phyloP scores from a whole-genome alignment of 2,888 invertebrate genomes.

The Cheilosia soror region DNA sequence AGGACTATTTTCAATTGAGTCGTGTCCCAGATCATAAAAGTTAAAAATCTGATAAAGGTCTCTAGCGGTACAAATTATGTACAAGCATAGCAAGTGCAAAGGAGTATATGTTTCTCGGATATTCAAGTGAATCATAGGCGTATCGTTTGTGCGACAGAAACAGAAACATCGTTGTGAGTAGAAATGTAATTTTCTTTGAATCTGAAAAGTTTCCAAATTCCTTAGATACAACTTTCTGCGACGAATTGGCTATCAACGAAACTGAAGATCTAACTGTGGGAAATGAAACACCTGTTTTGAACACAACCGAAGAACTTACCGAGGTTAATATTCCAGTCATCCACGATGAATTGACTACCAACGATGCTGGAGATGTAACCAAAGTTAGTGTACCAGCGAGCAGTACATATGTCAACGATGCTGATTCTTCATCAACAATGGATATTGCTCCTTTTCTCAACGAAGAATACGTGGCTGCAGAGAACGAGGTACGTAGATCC shows the following conservation, averaged over 20 bases:
- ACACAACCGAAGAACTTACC: neutral
- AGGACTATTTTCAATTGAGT: too few species aligned
- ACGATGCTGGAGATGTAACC: slow-evolving; percentile 1
- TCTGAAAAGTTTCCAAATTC: neutral
- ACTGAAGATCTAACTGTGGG: slow-evolving; percentile 2
- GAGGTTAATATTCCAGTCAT: neutral
- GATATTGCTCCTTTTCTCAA: neutral
- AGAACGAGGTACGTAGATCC: slow-evolving; percentile 1
- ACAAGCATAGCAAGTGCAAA: slow-evolving; percentile 63
- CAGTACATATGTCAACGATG: neutral
- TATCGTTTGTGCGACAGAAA: slow-evolving; percentile 54
- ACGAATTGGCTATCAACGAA: neutral
- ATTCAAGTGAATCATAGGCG: slow-evolving; percentile 48
- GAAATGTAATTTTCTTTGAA: slow-evolving; percentile 69
- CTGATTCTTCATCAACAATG: neutral
- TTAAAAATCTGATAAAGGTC: too few species aligned
- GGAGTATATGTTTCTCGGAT: slow-evolving; percentile 71
- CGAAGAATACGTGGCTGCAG: neutral
- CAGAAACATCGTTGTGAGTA: slow-evolving; percentile 59
- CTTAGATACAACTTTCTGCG: neutral
- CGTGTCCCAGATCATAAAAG: too few species aligned
- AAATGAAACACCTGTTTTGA: neutral
- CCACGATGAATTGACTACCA: slow-evolving; percentile 8
- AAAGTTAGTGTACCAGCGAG: neutral
- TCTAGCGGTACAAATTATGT: too few species aligned